Base-by-base conservation (phyloP, 2,113 vertebrate genomes). In the Brachionichthys hirsutus region DNA sequence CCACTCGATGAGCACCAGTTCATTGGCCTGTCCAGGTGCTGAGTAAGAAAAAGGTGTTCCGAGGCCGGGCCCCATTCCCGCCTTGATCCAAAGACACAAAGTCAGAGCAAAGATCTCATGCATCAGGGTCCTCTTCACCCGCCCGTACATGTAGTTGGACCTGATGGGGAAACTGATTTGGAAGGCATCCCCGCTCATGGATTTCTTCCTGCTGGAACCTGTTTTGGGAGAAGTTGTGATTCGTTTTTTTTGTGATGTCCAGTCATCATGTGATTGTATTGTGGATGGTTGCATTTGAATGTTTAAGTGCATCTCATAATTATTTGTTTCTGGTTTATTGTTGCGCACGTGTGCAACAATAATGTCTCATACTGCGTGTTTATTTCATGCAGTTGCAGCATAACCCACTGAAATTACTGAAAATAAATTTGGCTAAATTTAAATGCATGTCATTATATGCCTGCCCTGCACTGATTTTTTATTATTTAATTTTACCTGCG, bases 11-110 rank as follows among this genome's bases (percentile, higher is more conserved):
- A 93, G 91, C 47, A 92, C 90, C 73, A 93, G 73, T 34, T 93
- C 91, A 0, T 93, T 93, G n/a, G 91, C 69, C 75, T 93, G 92
- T 30, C 91, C 91, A 0, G 91, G 90, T 2, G 85, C 89, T 0
- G 92, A 92, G 83, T 93, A 93, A 22, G 92, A 93, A 55, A 93
- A 90, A 0, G 91, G 90, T 0, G 92, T 93, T 4, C 92, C 92
- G 35, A 92, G 66, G n/a, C 85, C 78, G 0, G 75, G 77, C 12
- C 77, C 79, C 9, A 50, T 47, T 1, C 87, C 89, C 0, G 80
- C 75, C 60, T 90, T 91, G 42, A 93, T 82, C 90, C 92, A 90
- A n/a, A 92, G 67, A 52, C 92, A 93, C 73, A 93, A 49, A 1
- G 91, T 93, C 61, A 93, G 56, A 44, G 91, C 86, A n/a, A 91